phyloP scores from a whole-genome alignment of 2,113 vertebrate species.

The Monarcha castaneiventris region DNA sequence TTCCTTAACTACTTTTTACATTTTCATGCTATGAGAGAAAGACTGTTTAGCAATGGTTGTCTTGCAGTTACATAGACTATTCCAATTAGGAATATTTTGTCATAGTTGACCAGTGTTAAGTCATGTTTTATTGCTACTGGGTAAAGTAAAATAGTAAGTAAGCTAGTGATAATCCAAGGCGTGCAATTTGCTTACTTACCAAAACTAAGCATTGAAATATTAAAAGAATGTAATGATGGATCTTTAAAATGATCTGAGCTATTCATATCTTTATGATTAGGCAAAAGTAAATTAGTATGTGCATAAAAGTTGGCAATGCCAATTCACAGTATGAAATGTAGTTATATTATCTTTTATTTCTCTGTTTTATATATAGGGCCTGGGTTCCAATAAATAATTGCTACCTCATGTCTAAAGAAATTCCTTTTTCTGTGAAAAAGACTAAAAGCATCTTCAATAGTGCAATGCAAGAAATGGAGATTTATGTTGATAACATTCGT shows the following conservation, averaged over 20 bases:
- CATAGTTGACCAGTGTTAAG: neutral
- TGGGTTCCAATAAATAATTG: conserved; percentile 99
- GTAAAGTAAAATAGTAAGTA: neutral
- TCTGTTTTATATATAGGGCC: conserved; percentile 77
- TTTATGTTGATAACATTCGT: conserved; percentile 97
- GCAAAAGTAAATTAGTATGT: neutral
- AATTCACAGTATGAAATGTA: neutral
- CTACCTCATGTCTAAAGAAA: conserved; percentile 99
- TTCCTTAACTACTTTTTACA: neutral
- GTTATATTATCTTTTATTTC: neutral
- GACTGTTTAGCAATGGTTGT: neutral
- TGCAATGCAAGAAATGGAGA: conserved; percentile 99
- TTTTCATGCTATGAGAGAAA: neutral
- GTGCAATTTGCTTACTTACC: neutral
- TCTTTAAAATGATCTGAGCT: neutral
- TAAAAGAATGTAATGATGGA: neutral
- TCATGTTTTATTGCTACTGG: neutral
- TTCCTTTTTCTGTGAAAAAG: conserved; percentile 99
- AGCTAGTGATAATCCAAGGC: neutral
- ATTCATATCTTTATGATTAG: neutral
- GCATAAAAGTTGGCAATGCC: neutral
- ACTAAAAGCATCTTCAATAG: conserved; percentile 99
- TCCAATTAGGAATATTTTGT: neutral
- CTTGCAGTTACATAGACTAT: neutral
- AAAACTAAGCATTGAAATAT: neutral